Evolutionary conservation across 2,888 invertebrate genomes (phyloP).

Genomic region (Cremastinae sp.): DNA sequence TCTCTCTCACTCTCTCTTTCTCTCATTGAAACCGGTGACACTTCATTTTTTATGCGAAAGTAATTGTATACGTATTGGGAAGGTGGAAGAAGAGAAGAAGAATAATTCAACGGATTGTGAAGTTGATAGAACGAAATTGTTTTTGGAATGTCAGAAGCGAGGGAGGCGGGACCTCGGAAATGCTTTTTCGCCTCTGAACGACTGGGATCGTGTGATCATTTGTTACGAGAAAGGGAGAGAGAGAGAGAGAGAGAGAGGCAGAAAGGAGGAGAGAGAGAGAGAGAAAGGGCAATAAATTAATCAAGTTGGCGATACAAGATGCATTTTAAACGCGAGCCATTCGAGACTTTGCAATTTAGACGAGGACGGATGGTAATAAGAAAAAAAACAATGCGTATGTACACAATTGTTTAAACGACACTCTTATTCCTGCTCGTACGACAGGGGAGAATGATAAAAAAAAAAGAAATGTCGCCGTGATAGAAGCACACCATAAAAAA

Average conservation of each 20-base stretch:
- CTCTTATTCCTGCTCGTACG: neutral
- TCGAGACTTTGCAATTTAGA: conserved; percentile 25
- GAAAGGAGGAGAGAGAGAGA: conserved; percentile 12
- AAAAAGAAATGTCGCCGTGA: conserved; percentile 32
- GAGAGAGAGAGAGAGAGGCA: conserved; percentile 15
- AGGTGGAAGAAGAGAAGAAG: neutral
- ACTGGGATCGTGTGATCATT: conserved; percentile 49
- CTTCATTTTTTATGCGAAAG: neutral
- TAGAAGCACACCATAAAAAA: conserved; percentile 24
- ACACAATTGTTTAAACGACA: conserved; percentile 10
- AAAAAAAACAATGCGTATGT: conserved; percentile 5
- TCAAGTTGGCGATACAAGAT: conserved; percentile 35
- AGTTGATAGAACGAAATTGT: neutral
- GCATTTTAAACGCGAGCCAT: conserved; percentile 22
- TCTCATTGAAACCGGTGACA: conserved; percentile 32
- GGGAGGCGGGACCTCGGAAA: conserved; percentile 39
- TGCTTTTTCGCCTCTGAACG: conserved; percentile 31
- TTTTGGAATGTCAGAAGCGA: conserved; percentile 19
- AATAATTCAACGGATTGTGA: neutral
- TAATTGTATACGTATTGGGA: neutral
- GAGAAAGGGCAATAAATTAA: conserved; percentile 42
- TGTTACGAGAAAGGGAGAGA: conserved; percentile 32
- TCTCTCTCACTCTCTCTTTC: conserved; percentile 17
- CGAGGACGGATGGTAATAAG: neutral
- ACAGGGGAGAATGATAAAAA: conserved; percentile 17